A percentile compares a stretch with the other conserved stretches of the same genome.
Evolutionary conservation across 2,888 invertebrate species (phyloP).

Genomic region (Sinodicranocentrus sp.): DNA sequence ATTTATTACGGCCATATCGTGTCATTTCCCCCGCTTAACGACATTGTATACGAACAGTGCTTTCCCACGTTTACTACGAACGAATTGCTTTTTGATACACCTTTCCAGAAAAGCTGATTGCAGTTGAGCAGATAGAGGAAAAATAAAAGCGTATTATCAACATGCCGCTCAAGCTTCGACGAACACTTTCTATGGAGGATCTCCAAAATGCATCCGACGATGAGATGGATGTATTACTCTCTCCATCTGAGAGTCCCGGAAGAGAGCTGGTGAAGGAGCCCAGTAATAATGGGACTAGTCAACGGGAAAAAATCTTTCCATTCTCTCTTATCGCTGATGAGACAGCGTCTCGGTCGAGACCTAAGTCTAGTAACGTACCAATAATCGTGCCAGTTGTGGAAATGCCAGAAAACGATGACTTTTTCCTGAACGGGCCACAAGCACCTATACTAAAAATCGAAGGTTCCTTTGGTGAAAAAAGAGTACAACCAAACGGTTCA

Average conservation of each 20-base stretch:
- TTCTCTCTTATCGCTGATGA: constrained; percentile 64
- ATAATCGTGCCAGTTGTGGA: constrained; percentile 66
- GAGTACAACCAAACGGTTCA: constrained; percentile 26
- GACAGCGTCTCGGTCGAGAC: constrained; percentile 55
- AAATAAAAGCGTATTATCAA: constrained; percentile 37
- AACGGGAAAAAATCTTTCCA: constrained; percentile 66
- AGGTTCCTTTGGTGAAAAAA: constrained; percentile 26
- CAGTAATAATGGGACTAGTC: constrained; percentile 49
- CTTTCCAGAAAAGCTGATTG: constrained; percentile 34
- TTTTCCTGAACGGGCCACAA: constrained; percentile 70
- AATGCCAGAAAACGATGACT: constrained; percentile 71
- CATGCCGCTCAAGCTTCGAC: constrained; percentile 73
- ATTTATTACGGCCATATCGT: constrained; percentile 61
- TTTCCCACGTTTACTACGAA: not conserved
- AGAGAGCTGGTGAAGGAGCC: constrained; percentile 1
- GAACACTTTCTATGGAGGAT: constrained; percentile 74
- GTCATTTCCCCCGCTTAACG: constrained; percentile 29
- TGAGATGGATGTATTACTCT: constrained; percentile 75
- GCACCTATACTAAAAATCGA: constrained; percentile 72
- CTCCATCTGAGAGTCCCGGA: constrained; percentile 58
- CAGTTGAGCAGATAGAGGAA: constrained; percentile 38
- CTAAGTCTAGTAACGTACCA: constrained; percentile 50
- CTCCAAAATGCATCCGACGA: constrained; percentile 73
- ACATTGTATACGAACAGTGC: constrained; percentile 3
- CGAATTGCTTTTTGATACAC: not conserved